Evolutionary conservation across 1,140 invertebrate genomes (phyloP), one percentile per base, ranked within the genome.

Genomic region (Trissolcus basalis): DNA sequence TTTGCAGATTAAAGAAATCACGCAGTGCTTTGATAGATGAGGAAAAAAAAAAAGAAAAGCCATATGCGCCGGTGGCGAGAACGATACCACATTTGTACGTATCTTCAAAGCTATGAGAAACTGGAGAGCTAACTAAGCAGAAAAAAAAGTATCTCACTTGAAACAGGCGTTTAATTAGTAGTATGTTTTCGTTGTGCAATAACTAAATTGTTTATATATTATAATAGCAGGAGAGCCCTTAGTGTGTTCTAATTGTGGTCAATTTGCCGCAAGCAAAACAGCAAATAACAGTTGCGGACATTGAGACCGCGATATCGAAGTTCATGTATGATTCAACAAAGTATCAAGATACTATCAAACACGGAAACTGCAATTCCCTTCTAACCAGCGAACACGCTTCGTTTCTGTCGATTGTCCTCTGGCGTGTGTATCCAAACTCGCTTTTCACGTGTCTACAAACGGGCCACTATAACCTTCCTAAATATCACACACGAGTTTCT

Each of bases 281-380:
- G 49, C 54, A 55, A 59, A 55, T 64, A 59, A 72, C 54, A 54
- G 69, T 59, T 65, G 51, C 63, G 58, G 70, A 67, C 56, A 47
- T 51, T 19, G 53, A 64, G 49, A 63, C 36, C 44, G 41, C 45
- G 51, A 55, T 71, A 71, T 58, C 59, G 58, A 70, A 70, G 59
- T 71, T 68, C 51, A 74, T 74, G 45, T 74, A 74, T 74, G 63
- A 61, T 67, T 67, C 61, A 73, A 73, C 61, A 67, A 73, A 73
- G 54, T 65, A 73, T 43, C 70, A 61, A 73, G 70, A 73, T 61
- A 67, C 27, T 59, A 67, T 67, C 70, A 73, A 61, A 73, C 51
- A 16, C 61, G 70, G 61, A 67, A 73, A 73, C 70, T 67, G 49
- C 70, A 67, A 73, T 67, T 67, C 55, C 49, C 48, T 72, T 64